Evolutionary conservation across 2,888 invertebrate species (phyloP).

Genomic region (Malachius bipustulatus): DNA sequence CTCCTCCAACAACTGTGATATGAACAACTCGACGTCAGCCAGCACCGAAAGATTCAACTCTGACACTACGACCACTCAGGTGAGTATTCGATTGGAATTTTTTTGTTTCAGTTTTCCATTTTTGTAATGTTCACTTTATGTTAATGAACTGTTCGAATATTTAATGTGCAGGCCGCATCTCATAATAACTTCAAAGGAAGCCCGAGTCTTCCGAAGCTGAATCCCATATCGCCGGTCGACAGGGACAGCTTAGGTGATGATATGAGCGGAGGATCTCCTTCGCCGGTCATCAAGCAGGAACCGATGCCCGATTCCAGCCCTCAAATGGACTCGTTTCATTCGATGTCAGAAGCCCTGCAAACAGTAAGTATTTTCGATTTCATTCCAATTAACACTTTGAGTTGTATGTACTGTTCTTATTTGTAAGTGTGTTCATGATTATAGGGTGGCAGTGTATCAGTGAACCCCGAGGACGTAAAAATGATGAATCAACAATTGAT

Average conservation of each 20-base stretch:
- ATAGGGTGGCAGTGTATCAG: conserved; percentile 38
- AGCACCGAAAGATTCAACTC: too few species aligned
- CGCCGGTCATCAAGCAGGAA: conserved; percentile 52
- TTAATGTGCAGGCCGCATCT: conserved; percentile 41
- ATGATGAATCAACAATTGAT: conserved; percentile 50
- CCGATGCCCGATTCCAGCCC: conserved; percentile 38
- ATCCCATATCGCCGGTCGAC: conserved; percentile 45
- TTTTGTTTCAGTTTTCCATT: conserved; percentile 2
- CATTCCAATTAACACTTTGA: too few species aligned
- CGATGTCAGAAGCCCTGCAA: conserved; percentile 37
- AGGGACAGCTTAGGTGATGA: conserved; percentile 39
- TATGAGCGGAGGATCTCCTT: conserved; percentile 43
- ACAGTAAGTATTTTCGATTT: conserved; percentile 34
- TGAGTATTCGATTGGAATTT: conserved; percentile 27
- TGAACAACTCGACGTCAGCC: conserved; percentile 45
- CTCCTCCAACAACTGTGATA: conserved; percentile 56
- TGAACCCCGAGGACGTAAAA: conserved; percentile 46
- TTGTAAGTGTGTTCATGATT: conserved; percentile 12
- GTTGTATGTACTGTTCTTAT: too few species aligned
- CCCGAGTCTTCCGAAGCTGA: conserved; percentile 50
- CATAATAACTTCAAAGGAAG: conserved; percentile 55
- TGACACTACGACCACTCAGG: too few species aligned
- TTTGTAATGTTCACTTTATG: background rate
- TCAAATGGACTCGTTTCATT: conserved; percentile 36
- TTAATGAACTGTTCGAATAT: conserved; percentile 10